Conservation (phyloP, 1,140 invertebrate species). For the Holcopasites calliopsidis region DNA sequence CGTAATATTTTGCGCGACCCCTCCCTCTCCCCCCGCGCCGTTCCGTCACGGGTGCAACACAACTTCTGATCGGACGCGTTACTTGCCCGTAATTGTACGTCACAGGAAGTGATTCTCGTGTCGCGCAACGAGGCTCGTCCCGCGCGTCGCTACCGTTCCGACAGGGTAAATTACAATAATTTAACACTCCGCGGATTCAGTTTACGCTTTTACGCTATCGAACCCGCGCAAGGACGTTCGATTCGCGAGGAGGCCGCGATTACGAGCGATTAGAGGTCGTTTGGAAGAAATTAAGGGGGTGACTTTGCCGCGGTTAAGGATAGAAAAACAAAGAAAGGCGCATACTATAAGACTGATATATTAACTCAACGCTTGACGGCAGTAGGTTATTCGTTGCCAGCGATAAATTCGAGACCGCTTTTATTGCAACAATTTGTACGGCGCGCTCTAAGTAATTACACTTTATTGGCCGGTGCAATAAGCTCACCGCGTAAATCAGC, state of each 20-base stretch:
- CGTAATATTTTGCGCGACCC: constrained; percentile 60
- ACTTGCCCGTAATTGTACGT: constrained; percentile 37
- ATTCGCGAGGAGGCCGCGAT: too few relatives aligned
- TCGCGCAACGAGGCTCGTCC: constrained; percentile 10
- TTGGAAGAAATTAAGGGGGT: not conserved
- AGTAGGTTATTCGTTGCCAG: not conserved
- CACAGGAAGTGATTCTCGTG: constrained; percentile 43
- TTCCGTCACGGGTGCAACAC: constrained; percentile 39
- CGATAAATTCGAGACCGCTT: constrained; percentile 9
- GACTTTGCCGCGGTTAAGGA: too few relatives aligned
- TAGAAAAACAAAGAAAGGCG: not conserved
- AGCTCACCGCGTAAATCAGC: constrained; percentile 11
- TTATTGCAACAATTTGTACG: constrained; percentile 20
- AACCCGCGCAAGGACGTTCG: not conserved
- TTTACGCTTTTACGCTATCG: constrained; percentile 18
- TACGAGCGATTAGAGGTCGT: too few relatives aligned
- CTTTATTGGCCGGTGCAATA: constrained; percentile 3
- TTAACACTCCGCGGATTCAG: constrained; percentile 39
- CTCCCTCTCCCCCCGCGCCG: not conserved
- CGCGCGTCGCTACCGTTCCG: constrained; percentile 22
- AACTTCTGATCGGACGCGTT: constrained; percentile 48
- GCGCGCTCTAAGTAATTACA: constrained; percentile 16
- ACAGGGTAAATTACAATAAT: constrained; percentile 45
- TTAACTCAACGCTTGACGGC: not conserved
- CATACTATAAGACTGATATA: too few relatives aligned